Percentiles rank a stretch among this genome's conserved stretches.
Conservation (phyloP, 1,140 invertebrate species). For the Trachymyrmex septentrionalis region DNA sequence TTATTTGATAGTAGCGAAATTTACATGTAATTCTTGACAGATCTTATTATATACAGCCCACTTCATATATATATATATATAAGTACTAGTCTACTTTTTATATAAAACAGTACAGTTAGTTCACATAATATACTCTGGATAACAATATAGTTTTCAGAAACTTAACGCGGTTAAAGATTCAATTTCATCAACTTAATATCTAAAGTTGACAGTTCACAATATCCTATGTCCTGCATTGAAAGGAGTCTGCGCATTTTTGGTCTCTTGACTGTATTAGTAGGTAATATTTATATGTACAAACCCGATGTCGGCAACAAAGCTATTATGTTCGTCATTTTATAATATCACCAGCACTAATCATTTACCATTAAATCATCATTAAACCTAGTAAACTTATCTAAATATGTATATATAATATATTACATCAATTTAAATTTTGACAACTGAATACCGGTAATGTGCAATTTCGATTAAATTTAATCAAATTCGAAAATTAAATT, state of each 20-base stretch:
- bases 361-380: conserved; percentile 23
- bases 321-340: conserved; percentile 34
- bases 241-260: conserved; percentile 64
- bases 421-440: conserved; percentile 15
- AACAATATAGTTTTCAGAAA: conserved; percentile 46
- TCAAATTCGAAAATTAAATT: background rate
- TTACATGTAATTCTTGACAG: conserved; percentile 21
- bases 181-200: conserved; percentile 59
- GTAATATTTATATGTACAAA: conserved; percentile 74
- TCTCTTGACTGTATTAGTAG: conserved; percentile 66
- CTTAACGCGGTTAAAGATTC: conserved; percentile 58
- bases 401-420: conserved; percentile 6
- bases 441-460: conserved; percentile 20
- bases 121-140: conserved; percentile 23
- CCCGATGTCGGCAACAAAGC: conserved; percentile 57
- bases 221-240: conserved; percentile 68
- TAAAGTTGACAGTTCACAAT: conserved; percentile 49
- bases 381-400: conserved; percentile 6
- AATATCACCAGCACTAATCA: conserved; percentile 40
- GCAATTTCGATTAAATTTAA: conserved; percentile 28
- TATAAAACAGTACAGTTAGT: conserved; percentile 53
- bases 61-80: conserved; percentile 26
- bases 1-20: conserved; percentile 39
- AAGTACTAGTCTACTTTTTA: conserved; percentile 53
- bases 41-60: conserved; percentile 29